Evolutionary conservation across 1,140 invertebrate genomes (phyloP).

Genomic region (Psix sp.): DNA sequence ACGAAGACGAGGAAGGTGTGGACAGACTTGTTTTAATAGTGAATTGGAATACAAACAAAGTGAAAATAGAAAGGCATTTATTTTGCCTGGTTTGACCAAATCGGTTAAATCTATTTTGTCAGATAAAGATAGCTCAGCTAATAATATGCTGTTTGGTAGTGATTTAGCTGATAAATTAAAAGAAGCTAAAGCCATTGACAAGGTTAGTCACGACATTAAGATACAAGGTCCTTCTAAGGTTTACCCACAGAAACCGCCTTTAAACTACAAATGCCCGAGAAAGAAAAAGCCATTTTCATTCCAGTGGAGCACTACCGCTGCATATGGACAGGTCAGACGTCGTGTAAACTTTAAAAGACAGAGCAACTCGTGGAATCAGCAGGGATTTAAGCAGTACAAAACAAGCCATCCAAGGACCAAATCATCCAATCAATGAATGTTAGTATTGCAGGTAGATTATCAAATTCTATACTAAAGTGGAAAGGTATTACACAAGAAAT

Average conservation of each 20-base stretch:
- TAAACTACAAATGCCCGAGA: conserved; percentile 24
- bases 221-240: conserved; percentile 5
- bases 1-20: conserved; percentile 1
- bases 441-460: conserved; percentile 20
- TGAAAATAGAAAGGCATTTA: conserved; percentile 4
- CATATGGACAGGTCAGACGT: conserved; percentile 7
- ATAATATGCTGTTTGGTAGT: conserved; percentile 1
- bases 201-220: too few species aligned
- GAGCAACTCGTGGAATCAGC: too few species aligned
- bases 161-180: background rate
- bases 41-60: background rate
- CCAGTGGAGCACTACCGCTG: conserved; percentile 12
- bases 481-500: conserved; percentile 27
- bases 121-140: background rate
- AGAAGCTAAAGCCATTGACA: too few species aligned
- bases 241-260: conserved; percentile 1
- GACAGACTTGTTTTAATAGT: conserved; percentile 1
- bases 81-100: background rate
- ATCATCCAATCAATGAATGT: background rate
- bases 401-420: background rate
- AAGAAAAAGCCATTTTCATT: conserved; percentile 15
- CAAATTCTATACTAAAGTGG: conserved; percentile 28
- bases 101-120: background rate
- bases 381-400: background rate
- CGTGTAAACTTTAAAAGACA: conserved; percentile 14